Evolutionary conservation across 2,797 vertebrate species (phyloP).

Genomic region (Gymnothorax javanicus): DNA sequence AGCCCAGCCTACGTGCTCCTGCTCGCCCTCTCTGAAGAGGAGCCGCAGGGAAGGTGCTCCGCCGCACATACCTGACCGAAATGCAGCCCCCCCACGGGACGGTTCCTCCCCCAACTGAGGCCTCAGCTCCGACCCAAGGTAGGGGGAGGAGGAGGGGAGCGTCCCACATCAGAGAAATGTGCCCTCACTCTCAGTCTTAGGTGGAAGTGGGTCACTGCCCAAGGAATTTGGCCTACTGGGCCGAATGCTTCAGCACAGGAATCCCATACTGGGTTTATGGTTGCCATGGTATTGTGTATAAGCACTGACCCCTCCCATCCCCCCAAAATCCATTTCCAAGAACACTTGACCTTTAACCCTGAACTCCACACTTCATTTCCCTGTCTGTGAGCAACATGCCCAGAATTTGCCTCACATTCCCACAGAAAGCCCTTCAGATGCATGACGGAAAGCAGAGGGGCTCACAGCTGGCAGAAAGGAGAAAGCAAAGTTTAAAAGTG

Average conservation of each 20-base stretch:
- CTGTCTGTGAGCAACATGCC: neutral
- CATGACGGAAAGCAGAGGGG: neutral
- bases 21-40: slow-evolving; percentile 12
- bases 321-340: neutral
- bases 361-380: neutral
- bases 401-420: neutral
- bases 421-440: neutral
- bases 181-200: neutral
- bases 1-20: neutral
- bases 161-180: slow-evolving; percentile 12
- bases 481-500: neutral
- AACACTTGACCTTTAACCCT: neutral
- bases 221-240: neutral
- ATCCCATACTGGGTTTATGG: neutral
- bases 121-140: neutral
- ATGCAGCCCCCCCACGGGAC: too few relatives aligned
- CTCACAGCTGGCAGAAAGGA: neutral
- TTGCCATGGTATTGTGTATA: neutral
- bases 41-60: neutral
- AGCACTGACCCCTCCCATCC: neutral
- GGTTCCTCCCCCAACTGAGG: neutral
- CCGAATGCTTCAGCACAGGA: neutral
- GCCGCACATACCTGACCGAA: neutral
- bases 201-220: slow-evolving; percentile 2
- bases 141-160: neutral